Base-by-base conservation (phyloP, 2,888 invertebrate genomes). In the Aspidiotus destructor region DNA sequence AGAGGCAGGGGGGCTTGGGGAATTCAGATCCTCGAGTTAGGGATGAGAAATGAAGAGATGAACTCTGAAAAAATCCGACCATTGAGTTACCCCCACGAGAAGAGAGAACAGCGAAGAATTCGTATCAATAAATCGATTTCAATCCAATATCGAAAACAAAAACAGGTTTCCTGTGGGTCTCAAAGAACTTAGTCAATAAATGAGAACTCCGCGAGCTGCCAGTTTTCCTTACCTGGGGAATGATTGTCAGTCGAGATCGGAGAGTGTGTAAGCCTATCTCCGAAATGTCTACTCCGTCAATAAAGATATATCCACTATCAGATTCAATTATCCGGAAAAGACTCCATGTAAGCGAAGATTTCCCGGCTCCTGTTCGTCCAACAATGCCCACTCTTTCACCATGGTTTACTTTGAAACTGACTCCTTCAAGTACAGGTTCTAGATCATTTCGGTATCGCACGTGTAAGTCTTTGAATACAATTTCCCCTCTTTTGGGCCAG, bases 381-480 rank as follows among this genome's bases (percentile, higher is more conserved):
- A 92, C 92, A 76, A 92, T 92, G 74, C 90, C 92, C 68, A 92
- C 78, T 81, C 94, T 95, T 78, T 95, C 93, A 57, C 89, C 86
- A 48, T 91, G 87, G 62, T 83, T 82, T 42, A 95, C 86, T 62
- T 81, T 79, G 77, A 92, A 92, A 60, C 83, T 84, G 72, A 96
- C 81, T 72, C 87, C 87, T 61, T 86, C 86, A 70, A 96, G 81
- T 55, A 94, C 93, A 69, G 94, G 83, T 75, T 94, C 93, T 65
- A 92, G 79, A 28, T 89, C 93, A 73, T 88, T 84, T 72, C 95
- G 83, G 79, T 96, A 95, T 6, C 92, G 84, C 41, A 94, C 89
- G 75, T 90, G 85, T 76, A 88, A 89, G 73, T 89, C 81, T 72
- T 86, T 84, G 76, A 97, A 90, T 73, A 84, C 83, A 53, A 97